phyloP scores from a whole-genome alignment of 2,113 vertebrate genomes.

The Mustela nigripes region DNA sequence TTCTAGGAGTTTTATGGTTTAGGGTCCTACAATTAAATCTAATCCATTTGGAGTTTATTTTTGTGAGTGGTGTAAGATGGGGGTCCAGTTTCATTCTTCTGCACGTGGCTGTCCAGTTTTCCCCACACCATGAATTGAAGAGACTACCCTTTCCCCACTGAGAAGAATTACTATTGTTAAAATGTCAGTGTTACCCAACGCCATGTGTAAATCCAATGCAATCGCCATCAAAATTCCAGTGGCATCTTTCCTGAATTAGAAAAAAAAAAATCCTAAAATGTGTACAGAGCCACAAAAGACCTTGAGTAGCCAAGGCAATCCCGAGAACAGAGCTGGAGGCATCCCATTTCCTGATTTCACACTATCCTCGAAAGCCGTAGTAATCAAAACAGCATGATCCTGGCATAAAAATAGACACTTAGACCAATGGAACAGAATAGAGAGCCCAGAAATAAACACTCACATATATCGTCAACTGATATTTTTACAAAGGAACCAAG shows the following conservation, averaged over 20 bases:
- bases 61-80: background rate
- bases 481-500: background rate
- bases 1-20: background rate
- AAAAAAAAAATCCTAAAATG: background rate
- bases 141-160: background rate
- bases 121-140: background rate
- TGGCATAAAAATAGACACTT: background rate
- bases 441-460: background rate
- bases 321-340: background rate
- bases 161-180: background rate
- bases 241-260: background rate
- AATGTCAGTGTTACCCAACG: background rate
- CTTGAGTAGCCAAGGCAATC: background rate
- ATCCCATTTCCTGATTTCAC: background rate
- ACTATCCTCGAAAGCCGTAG: background rate
- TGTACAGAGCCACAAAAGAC: background rate
- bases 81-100: background rate
- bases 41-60: background rate
- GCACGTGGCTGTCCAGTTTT: background rate
- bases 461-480: fast-evolving
- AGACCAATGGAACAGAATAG: background rate
- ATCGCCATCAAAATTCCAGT: background rate
- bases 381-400: background rate
- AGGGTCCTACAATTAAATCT: background rate
- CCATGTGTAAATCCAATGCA: fast-evolving